Evolutionary conservation across 2,888 invertebrate genomes (phyloP), one percentile per base, ranked within the genome.

Genomic region (Marasmarcha lunaedactyla): DNA sequence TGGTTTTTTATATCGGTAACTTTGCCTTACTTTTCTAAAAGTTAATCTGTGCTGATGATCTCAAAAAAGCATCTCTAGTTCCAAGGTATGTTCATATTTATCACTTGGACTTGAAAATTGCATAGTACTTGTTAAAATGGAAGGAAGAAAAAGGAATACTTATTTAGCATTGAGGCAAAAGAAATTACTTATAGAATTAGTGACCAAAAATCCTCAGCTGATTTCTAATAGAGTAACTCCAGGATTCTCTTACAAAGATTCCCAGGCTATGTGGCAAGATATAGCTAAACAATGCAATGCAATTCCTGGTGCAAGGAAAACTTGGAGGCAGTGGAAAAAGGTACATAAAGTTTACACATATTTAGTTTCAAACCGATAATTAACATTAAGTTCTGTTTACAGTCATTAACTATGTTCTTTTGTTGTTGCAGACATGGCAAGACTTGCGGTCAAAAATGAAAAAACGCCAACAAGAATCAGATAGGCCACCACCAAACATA

Each of bases 261-360:
- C 68, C 1, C 76, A 76, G 41, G 60, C 54, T 40, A 48, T 77
- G 20, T 81, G 81, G 81, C 62, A 66, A 41, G 61, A 46, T 15
- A 72, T 81, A 42, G 64, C 79, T n/a, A 59, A 52, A 33, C 70
- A 78, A 47, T 76, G 71, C 38, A 81, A 81, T 48, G 54, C 71
- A 25, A 56, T 77, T 41, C 68, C 73, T 11, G 81, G 81, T 7
- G 74, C 77, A 0, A 67, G 50, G 30, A 81, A 81, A 59, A 74
- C 72, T 44, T 81, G 81, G 81, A 63, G 63, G 34, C 78, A 78
- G 47, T 81, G 79, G 81, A 62, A 67, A 55, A 81, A 78, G 63
- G 81, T 79, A 59, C 14, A 49, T 46, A 40, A 33, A 13, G 9
- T 11, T 41, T 37, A n/a, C n/a, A n/a, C n/a, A n/a, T n/a, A n/a